These are phyloP conservation scores for Xerus inauris DNA, from an alignment of 2,113 vertebrate species.

Conservation along the genomic window DNA sequence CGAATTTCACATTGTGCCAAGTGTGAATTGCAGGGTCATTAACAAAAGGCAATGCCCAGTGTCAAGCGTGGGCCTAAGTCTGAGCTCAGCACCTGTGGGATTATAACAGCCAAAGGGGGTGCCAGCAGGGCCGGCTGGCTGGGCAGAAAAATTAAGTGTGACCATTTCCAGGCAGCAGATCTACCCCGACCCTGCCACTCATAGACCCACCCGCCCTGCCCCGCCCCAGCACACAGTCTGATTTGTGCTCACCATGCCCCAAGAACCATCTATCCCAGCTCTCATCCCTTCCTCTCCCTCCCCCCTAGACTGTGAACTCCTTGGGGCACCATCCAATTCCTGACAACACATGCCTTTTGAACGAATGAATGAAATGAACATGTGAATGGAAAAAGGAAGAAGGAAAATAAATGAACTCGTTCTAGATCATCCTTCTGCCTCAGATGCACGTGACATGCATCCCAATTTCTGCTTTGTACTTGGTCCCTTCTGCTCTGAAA, in stretches of 20 bases:
- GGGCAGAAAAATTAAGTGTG: background rate
- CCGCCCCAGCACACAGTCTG: background rate
- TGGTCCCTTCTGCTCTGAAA: background rate
- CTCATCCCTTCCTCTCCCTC: background rate
- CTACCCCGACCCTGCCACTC: background rate
- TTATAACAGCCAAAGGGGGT: accelerated
- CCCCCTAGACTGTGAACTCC: background rate
- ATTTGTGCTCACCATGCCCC: background rate
- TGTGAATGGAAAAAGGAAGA: background rate
- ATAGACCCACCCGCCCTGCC: too few relatives aligned
- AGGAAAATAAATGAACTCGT: accelerated
- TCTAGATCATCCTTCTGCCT: background rate
- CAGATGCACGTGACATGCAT: accelerated
- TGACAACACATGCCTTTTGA: background rate
- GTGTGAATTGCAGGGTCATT: background rate
- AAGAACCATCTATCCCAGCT: background rate
- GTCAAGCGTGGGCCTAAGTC: accelerated
- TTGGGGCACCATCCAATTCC: accelerated
- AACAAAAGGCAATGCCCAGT: background rate
- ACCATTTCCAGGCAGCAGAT: background rate
- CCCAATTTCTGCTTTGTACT: background rate
- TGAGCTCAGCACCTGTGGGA: too few relatives aligned
- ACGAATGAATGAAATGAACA: background rate
- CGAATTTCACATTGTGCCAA: background rate
- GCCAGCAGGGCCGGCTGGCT: accelerated